These are phyloP conservation scores for Eupelmus urozonus DNA, from an alignment of 2,888 invertebrate species.

Conservation along the genomic window DNA sequence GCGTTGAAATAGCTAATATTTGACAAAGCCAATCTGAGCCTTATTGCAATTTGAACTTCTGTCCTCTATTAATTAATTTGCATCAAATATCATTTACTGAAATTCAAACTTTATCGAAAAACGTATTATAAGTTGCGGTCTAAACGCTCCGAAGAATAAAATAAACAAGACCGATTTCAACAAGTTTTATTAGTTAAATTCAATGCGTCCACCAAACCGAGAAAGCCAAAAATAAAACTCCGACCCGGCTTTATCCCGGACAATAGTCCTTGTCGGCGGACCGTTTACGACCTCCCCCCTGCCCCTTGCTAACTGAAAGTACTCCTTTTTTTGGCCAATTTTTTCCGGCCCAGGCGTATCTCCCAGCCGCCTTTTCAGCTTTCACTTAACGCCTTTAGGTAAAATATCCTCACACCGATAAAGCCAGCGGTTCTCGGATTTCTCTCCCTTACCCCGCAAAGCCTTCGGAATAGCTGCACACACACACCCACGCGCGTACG, in stretches of 20 bases:
- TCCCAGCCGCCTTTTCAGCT: background rate
- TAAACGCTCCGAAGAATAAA: too few species aligned
- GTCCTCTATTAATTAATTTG: background rate
- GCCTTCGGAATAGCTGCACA: background rate
- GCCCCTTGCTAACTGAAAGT: too few species aligned
- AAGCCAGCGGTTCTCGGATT: conserved; percentile 18
- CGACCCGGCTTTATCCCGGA: too few species aligned
- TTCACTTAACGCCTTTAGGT: conserved; percentile 40
- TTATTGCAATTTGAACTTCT: too few species aligned
- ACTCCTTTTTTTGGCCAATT: too few species aligned
- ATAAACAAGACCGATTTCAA: background rate
- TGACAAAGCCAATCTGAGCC: background rate
- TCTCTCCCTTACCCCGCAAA: background rate
- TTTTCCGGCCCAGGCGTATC: background rate
- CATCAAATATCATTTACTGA: too few species aligned
- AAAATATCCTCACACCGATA: conserved; percentile 42
- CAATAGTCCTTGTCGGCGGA: too few species aligned
- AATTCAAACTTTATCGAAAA: too few species aligned
- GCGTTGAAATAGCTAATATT: too few species aligned
- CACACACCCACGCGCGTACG: background rate
- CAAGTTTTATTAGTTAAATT: background rate
- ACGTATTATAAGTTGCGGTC: too few species aligned
- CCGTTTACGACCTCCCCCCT: too few species aligned
- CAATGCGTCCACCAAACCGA: background rate
- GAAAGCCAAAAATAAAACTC: too few species aligned